A percentile compares a stretch with the other conserved stretches of the same genome.
phyloP scores from a whole-genome alignment of 2,888 invertebrate genomes.

The Tethea ocularis region DNA sequence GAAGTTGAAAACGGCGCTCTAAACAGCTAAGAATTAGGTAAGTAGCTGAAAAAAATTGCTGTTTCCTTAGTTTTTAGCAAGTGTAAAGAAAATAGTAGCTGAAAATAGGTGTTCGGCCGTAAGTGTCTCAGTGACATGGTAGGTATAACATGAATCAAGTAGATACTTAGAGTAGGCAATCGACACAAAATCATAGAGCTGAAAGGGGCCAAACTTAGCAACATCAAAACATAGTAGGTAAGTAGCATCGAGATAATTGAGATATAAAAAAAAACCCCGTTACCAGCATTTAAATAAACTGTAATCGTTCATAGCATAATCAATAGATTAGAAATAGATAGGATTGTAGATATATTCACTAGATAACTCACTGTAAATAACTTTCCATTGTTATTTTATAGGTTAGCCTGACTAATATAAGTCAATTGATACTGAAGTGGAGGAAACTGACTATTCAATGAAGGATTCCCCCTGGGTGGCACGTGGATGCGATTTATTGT shows the following conservation, averaged over 20 bases:
- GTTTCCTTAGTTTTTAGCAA: no score
- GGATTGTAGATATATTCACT: background rate
- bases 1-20: no score
- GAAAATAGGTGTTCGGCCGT: no score
- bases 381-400: background rate
- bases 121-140: no score
- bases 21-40: no score
- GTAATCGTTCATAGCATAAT: background rate
- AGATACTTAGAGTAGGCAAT: no score
- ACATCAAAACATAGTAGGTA: background rate
- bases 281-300: background rate
- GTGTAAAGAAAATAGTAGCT: no score
- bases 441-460: background rate
- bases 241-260: background rate
- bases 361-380: background rate
- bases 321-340: background rate
- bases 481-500: background rate
- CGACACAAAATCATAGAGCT: no score
- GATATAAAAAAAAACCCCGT: background rate
- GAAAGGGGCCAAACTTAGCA: background rate
- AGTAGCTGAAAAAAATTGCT: no score
- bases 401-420: background rate
- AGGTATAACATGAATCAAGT: no score
- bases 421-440: background rate
- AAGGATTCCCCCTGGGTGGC: background rate